A percentile compares a stretch with the other conserved stretches of the same genome.
Evolutionary conservation across 1,140 invertebrate species (phyloP).

Genomic region (Pectinophora gossypiella): DNA sequence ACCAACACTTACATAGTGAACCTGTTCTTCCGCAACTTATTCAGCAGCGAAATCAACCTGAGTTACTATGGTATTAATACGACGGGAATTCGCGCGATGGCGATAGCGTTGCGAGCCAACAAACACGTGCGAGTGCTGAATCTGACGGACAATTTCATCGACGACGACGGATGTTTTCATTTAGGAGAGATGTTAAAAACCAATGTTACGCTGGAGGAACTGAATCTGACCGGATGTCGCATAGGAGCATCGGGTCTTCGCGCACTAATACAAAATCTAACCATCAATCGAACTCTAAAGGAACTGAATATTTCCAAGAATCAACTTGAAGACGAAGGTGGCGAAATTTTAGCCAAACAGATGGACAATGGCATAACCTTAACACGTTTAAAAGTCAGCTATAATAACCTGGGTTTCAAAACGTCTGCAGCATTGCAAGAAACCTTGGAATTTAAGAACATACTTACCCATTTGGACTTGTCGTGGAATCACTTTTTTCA

Average conservation of each 20-base stretch:
- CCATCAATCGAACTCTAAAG: conserved; percentile 32
- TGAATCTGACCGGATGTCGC: conserved; percentile 57
- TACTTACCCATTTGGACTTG: conserved; percentile 55
- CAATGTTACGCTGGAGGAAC: conserved; percentile 41
- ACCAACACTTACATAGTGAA: conserved; percentile 44
- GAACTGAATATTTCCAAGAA: conserved; percentile 53
- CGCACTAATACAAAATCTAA: conserved; percentile 35
- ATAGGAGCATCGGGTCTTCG: conserved; percentile 47
- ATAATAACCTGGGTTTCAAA: conserved; percentile 49
- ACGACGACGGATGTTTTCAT: conserved; percentile 43
- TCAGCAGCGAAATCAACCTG: conserved; percentile 45
- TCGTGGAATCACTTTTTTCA: conserved; percentile 63
- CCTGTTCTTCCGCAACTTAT: conserved; percentile 43
- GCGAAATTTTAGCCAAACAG: conserved; percentile 32
- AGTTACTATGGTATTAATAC: conserved; percentile 56
- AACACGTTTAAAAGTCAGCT: conserved; percentile 48
- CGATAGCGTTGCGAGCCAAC: conserved; percentile 47
- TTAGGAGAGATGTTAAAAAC: conserved; percentile 47
- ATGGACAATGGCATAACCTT: conserved; percentile 40
- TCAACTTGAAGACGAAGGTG: conserved; percentile 43
- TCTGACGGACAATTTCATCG: conserved; percentile 58
- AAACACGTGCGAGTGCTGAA: conserved; percentile 42
- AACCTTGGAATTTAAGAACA: conserved; percentile 49
- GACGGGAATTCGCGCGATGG: conserved; percentile 43
- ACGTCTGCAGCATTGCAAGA: conserved; percentile 36